These are phyloP conservation scores for Oryzaephilus surinamensis DNA, from an alignment of 1,140 invertebrate species.

Conservation along the genomic window DNA sequence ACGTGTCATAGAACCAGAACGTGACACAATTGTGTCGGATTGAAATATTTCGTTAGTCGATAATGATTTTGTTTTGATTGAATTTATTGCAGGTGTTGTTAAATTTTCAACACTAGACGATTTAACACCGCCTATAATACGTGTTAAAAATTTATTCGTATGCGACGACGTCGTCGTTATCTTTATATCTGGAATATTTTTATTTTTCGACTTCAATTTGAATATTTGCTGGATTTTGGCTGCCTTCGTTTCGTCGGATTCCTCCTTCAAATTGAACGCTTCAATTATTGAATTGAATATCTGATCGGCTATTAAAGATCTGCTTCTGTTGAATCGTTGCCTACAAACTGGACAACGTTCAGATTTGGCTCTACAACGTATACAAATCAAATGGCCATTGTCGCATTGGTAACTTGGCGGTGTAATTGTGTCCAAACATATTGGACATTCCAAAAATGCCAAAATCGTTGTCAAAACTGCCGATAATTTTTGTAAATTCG, in stretches of 20 bases:
- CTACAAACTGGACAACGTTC: conserved; percentile 52
- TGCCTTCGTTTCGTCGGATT: conserved; percentile 19
- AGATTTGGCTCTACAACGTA: conserved; percentile 46
- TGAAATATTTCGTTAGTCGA: conserved; percentile 33
- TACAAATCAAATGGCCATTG: conserved; percentile 54
- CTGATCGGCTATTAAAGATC: conserved; percentile 47
- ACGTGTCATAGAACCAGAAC: no score
- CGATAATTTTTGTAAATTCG: conserved; percentile 40
- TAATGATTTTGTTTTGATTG: conserved; percentile 30
- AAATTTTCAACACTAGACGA: conserved; percentile 37
- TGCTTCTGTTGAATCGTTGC: conserved; percentile 39
- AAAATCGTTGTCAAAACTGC: conserved; percentile 41
- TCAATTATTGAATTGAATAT: conserved; percentile 40
- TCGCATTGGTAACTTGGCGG: conserved; percentile 55
- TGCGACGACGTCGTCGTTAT: conserved; percentile 26
- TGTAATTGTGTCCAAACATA: conserved; percentile 46
- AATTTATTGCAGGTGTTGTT: conserved; percentile 14
- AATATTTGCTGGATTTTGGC: conserved; percentile 27
- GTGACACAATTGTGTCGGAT: no score
- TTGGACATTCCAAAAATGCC: conserved; percentile 50
- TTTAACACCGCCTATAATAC: conserved; percentile 36
- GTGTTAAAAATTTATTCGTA: conserved; percentile 37
- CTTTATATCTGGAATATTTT: conserved; percentile 27
- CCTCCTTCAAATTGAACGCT: conserved; percentile 37
- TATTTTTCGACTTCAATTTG: conserved; percentile 21